phyloP scores from a whole-genome alignment of 2,113 vertebrate species.

The Petrocephalus zakoni region DNA sequence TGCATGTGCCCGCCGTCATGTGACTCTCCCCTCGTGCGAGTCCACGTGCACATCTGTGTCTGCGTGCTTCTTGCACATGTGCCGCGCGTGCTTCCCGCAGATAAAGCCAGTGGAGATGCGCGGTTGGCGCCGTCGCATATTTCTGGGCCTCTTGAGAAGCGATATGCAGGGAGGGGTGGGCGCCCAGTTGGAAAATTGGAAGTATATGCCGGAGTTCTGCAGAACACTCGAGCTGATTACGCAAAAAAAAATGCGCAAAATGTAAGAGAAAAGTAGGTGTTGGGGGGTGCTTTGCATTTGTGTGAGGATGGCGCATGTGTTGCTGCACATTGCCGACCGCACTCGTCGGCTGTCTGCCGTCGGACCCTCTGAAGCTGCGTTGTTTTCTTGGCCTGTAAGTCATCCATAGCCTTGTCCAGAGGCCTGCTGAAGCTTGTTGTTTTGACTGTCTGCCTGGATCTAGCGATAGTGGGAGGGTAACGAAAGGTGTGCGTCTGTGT shows the following conservation, averaged over 20 bases:
- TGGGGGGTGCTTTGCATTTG: constrained; percentile 8
- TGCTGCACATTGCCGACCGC: too few species aligned
- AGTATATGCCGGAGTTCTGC: constrained; percentile 40
- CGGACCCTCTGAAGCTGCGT: too few species aligned
- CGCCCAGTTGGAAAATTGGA: constrained; percentile 54
- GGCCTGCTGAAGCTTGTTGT: not conserved
- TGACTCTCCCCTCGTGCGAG: not conserved
- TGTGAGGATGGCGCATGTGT: not conserved
- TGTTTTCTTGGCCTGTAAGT: not conserved
- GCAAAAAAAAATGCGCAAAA: constrained; percentile 13
- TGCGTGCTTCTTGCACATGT: not conserved
- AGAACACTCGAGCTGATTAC: constrained; percentile 45
- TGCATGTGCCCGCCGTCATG: not conserved
- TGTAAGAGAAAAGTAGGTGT: not conserved
- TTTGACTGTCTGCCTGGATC: not conserved
- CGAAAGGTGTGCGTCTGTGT: not conserved
- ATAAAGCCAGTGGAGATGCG: constrained; percentile 23
- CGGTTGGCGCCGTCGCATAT: constrained; percentile 10
- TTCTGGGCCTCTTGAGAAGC: constrained; percentile 33
- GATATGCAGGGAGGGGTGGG: constrained; percentile 32
- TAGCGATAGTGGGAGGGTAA: not conserved
- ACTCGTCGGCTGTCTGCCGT: not conserved
- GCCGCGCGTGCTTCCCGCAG: not conserved
- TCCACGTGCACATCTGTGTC: not conserved
- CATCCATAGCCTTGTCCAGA: not conserved